Conservation (phyloP, 2,888 invertebrate species). For the Eupsilia transversa region DNA sequence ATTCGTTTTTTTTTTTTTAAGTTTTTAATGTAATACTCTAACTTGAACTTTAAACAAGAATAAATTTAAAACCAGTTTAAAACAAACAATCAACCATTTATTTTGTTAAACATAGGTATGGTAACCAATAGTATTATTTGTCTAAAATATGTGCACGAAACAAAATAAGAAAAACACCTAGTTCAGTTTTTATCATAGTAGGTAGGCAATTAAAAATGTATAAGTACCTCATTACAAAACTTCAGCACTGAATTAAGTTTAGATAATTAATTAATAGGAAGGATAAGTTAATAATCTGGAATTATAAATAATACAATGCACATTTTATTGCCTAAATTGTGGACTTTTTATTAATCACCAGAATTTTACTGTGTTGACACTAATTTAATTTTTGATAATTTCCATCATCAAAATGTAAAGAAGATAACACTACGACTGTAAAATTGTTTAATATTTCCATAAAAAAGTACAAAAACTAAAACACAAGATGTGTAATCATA, state of each 20-base stretch:
- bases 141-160: too few relatives aligned
- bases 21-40: too few relatives aligned
- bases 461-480: not conserved
- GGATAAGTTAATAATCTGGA: slow-evolving; percentile 6
- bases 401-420: not conserved
- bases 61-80: too few relatives aligned
- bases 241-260: too few relatives aligned
- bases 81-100: too few relatives aligned
- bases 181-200: not conserved
- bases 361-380: not conserved
- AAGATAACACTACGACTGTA: not conserved
- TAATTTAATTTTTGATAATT: not conserved
- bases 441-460: not conserved
- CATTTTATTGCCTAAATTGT: not conserved
- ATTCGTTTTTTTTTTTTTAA: too few relatives aligned
- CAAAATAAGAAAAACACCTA: too few relatives aligned
- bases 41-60: too few relatives aligned
- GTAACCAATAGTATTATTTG: too few relatives aligned
- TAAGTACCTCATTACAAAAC: not conserved
- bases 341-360: too few relatives aligned
- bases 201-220: not conserved
- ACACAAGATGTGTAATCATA: too few relatives aligned
- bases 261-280: not conserved
- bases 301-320: not conserved
- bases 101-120: too few relatives aligned